Evolutionary conservation across 1,140 invertebrate species (phyloP).

Genomic region (Uloborus diversus): DNA sequence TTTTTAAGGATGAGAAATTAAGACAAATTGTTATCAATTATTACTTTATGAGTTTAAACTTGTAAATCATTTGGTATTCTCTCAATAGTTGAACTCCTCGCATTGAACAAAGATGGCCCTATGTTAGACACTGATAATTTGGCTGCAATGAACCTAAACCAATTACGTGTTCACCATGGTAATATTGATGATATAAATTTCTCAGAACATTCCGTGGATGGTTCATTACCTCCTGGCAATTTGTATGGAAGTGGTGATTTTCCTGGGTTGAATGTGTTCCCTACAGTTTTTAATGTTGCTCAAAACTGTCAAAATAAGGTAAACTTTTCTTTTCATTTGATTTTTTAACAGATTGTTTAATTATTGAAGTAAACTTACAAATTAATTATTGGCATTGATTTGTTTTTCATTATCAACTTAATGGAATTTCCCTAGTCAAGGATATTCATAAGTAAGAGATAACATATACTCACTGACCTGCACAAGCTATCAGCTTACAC

Average conservation of each 20-base stretch:
- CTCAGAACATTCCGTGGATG: slow-evolving; percentile 38
- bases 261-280: slow-evolving; percentile 57
- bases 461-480: too few species aligned
- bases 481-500: too few species aligned
- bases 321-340: background rate
- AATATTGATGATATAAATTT: slow-evolving; percentile 43
- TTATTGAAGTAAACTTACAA: too few species aligned
- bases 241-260: slow-evolving; percentile 56
- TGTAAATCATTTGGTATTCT: background rate
- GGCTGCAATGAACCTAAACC: slow-evolving; percentile 37
- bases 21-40: too few species aligned
- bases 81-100: slow-evolving; percentile 37
- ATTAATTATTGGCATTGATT: too few species aligned
- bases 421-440: too few species aligned
- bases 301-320: slow-evolving; percentile 61
- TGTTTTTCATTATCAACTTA: too few species aligned
- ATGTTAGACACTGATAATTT: slow-evolving; percentile 45
- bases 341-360: background rate
- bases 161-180: slow-evolving; percentile 29
- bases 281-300: slow-evolving; percentile 75
- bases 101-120: slow-evolving; percentile 20
- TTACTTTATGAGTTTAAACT: too few species aligned
- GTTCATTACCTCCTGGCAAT: slow-evolving; percentile 29
- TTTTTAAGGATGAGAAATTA: too few species aligned
- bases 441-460: too few species aligned